Percentiles rank a stretch among this genome's conserved stretches.
phyloP scores from a whole-genome alignment of 1,140 invertebrate species.

The Oncopodura yosiiana region DNA sequence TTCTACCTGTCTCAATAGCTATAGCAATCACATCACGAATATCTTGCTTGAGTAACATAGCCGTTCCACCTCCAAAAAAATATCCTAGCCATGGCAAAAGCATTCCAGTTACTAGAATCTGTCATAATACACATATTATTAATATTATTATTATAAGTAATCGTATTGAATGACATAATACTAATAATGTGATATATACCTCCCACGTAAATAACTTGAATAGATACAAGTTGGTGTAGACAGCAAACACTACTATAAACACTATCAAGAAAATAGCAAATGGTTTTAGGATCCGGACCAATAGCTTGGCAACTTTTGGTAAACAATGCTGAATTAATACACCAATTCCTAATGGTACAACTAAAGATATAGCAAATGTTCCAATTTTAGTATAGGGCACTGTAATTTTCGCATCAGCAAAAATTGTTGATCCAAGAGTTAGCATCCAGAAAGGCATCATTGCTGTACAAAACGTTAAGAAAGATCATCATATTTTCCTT shows the following conservation, averaged over 20 bases:
- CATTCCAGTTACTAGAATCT: constrained; percentile 73
- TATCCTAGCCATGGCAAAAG: constrained; percentile 82
- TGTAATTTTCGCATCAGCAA: constrained; percentile 54
- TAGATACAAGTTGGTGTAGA: constrained; percentile 80
- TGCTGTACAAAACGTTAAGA: constrained; percentile 49
- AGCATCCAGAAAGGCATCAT: constrained; percentile 95
- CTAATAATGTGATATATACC: constrained; percentile 51
- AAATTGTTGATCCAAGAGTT: constrained; percentile 74
- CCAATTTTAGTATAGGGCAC: constrained; percentile 76
- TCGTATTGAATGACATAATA: constrained; percentile 39
- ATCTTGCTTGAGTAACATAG: constrained; percentile 52
- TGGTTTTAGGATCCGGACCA: constrained; percentile 72
- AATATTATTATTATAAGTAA: not conserved
- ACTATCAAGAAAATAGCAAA: constrained; percentile 72
- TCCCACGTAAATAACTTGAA: constrained; percentile 80
- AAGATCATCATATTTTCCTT: not conserved
- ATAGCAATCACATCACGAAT: constrained; percentile 66
- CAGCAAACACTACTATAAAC: constrained; percentile 86
- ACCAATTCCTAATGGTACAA: constrained; percentile 74
- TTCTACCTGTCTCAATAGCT: constrained; percentile 83
- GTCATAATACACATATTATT: constrained; percentile 36
- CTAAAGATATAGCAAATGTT: constrained; percentile 60
- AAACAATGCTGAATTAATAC: constrained; percentile 58
- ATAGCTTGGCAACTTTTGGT: constrained; percentile 55
- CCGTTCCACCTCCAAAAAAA: constrained; percentile 55